A percentile compares a stretch with the other conserved stretches of the same genome.
Evolutionary conservation across 2,113 vertebrate species (phyloP).

Genomic region (Saccopteryx leptura): DNA sequence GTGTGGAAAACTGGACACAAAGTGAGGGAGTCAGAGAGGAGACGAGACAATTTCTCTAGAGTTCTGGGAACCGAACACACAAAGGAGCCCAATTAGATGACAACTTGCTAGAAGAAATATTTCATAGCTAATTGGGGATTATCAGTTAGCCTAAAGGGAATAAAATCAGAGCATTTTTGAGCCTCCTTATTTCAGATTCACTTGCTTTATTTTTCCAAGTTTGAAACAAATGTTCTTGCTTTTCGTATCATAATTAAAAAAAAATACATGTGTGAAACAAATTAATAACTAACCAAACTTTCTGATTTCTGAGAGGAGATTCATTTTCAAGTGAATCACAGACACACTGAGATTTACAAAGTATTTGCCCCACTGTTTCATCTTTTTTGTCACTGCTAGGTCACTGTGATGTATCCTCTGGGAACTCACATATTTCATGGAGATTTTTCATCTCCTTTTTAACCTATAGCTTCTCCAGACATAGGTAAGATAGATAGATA

Average conservation of each 20-base stretch:
- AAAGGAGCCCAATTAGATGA: slow-evolving; percentile 76
- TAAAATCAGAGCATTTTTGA: slow-evolving; percentile 49
- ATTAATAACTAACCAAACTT: slow-evolving; percentile 24
- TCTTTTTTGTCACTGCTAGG: not conserved
- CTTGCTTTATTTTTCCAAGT: slow-evolving; percentile 65
- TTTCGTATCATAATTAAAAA: not conserved
- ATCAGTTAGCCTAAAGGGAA: slow-evolving; percentile 69
- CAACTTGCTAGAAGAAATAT: slow-evolving; percentile 67
- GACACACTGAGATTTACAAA: not conserved
- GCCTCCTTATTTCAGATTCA: slow-evolving; percentile 66
- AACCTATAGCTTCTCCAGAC: not conserved
- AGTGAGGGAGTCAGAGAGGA: slow-evolving; percentile 39
- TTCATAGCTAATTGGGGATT: slow-evolving; percentile 72
- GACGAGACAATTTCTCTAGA: slow-evolving; percentile 51
- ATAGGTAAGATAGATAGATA: not conserved
- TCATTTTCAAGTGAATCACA: not conserved
- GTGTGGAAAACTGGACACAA: slow-evolving; percentile 65
- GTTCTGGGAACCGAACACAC: slow-evolving; percentile 46
- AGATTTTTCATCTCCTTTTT: not conserved
- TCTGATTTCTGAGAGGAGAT: not conserved
- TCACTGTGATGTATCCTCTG: not conserved
- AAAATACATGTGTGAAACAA: not conserved
- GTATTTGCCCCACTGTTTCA: not conserved
- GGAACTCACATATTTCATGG: not conserved
- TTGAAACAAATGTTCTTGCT: slow-evolving; percentile 45